A percentile compares a stretch with the other conserved stretches of the same genome.
Conservation (phyloP, 2,113 vertebrate genomes). For the Hydrolagus affinis region DNA sequence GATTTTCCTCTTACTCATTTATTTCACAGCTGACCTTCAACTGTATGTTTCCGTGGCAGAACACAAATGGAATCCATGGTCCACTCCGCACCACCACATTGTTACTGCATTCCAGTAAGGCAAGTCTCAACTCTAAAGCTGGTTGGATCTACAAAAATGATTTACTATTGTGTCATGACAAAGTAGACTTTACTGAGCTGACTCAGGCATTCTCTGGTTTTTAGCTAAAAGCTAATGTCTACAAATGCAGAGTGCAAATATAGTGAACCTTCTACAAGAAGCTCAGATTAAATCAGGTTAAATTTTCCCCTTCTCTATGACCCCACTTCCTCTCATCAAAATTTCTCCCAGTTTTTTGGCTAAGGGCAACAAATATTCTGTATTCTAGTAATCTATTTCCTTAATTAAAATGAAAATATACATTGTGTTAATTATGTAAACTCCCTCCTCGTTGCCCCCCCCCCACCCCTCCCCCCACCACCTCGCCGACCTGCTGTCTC, state of each 20-base stretch:
- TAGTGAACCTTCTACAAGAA: background rate
- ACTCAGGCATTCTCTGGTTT: background rate
- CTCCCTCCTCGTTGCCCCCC: too few relatives aligned
- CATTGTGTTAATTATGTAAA: too few relatives aligned
- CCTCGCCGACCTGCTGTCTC: too few relatives aligned
- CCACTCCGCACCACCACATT: background rate
- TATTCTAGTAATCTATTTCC: too few relatives aligned
- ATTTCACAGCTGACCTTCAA: background rate
- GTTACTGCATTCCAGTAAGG: background rate
- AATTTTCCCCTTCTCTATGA: background rate
- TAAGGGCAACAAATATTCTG: too few relatives aligned
- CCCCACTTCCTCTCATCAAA: background rate
- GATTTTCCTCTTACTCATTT: background rate
- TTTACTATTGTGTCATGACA: background rate
- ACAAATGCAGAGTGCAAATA: background rate
- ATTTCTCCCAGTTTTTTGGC: too few relatives aligned
- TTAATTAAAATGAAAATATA: too few relatives aligned
- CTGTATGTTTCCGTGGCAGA: background rate
- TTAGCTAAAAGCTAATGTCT: background rate
- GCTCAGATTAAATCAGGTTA: too few relatives aligned
- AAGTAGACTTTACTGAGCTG: background rate
- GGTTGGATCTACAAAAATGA: background rate
- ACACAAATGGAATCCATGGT: background rate
- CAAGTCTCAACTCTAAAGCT: background rate
- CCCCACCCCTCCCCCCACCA: too few relatives aligned